Percentiles rank a stretch among this genome's conserved stretches.
phyloP scores from a whole-genome alignment of 2,888 invertebrate species.

The Habroteleia sp. region DNA sequence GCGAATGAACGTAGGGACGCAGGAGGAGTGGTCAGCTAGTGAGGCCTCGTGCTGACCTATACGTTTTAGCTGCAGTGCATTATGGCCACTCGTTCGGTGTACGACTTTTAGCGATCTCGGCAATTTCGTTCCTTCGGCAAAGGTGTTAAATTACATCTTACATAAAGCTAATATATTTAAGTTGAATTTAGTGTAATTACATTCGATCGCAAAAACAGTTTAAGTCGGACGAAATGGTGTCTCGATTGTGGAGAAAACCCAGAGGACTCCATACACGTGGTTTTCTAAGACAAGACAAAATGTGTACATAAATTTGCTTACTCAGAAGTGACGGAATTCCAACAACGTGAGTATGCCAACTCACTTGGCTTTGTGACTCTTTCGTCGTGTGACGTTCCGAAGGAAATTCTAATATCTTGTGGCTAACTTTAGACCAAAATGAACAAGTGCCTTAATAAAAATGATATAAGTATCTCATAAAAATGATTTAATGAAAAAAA shows the following conservation, averaged over 20 bases:
- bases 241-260: slow-evolving; percentile 37
- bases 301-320: slow-evolving; percentile 39
- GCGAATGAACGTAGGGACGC: slow-evolving; percentile 74
- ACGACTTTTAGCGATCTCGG: slow-evolving; percentile 60
- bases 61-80: slow-evolving; percentile 79
- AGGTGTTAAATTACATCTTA: slow-evolving; percentile 29
- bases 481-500: too few relatives aligned
- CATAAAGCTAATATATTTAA: slow-evolving; percentile 31
- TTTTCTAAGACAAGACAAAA: slow-evolving; percentile 43
- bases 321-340: slow-evolving; percentile 49
- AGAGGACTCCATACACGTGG: slow-evolving; percentile 50
- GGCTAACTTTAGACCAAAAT: slow-evolving; percentile 25
- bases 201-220: slow-evolving; percentile 43
- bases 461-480: not conserved
- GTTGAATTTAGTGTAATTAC: slow-evolving; percentile 37
- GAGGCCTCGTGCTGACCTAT: slow-evolving; percentile 79
- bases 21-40: slow-evolving; percentile 78
- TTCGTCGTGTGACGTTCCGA: slow-evolving; percentile 39
- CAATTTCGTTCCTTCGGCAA: slow-evolving; percentile 30
- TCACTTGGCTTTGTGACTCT: slow-evolving; percentile 32
- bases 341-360: slow-evolving; percentile 56
- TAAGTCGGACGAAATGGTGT: slow-evolving; percentile 40
- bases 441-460: not conserved
- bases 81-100: slow-evolving; percentile 76
- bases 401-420: slow-evolving; percentile 40